Base-by-base conservation (phyloP, 2,888 invertebrate genomes). In the Crocallis elinguaria region DNA sequence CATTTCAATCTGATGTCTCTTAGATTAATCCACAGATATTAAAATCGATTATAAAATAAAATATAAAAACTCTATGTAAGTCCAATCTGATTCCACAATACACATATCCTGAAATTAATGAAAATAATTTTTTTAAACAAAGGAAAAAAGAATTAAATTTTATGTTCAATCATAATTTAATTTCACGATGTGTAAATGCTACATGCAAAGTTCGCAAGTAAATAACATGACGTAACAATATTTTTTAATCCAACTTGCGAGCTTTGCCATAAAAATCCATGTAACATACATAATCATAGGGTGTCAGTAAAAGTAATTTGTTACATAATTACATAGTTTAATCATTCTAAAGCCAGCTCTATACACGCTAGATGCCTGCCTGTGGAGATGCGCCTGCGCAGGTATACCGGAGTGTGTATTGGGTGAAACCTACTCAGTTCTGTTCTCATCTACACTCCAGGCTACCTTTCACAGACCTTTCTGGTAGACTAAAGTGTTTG, bases 101-200 rank as follows among this genome's bases (percentile, higher is more conserved):
- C 11, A 43, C 49, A 43, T 36, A 49, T 37, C 33, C 48, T 48
- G 32, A 48, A 48, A 46, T 32, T 17, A 33, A 16, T 16, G 3
- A 3, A 33, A 9, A 9, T 25, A 7, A n/a, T n/a, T 25, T 9
- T 2, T 4, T n/a, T n/a, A 9, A n/a, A 2, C 2, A 25, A 25
- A 25, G 7, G 8, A 23, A 23, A 14, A 27, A 9, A n/a, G 11
- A 3, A 27, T 3, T 2, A 3, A 0, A 9, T n/a, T n/a, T 11
- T 27, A 27, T 27, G 4, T 27, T n/a, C n/a, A 27, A 25, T 9
- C 9, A 25, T n/a, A 2, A 3, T 1, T 1, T 29, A 27, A 16
- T 53, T 53, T 53, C 42, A 53, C 48, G 37, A 43, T 49, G n/a
- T 53, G 53, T 35, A 27, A 43, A 9, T 4, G 53, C 53, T 19